Conservation (phyloP, 2,797 vertebrate genomes). For the Centropyge bicolor region DNA sequence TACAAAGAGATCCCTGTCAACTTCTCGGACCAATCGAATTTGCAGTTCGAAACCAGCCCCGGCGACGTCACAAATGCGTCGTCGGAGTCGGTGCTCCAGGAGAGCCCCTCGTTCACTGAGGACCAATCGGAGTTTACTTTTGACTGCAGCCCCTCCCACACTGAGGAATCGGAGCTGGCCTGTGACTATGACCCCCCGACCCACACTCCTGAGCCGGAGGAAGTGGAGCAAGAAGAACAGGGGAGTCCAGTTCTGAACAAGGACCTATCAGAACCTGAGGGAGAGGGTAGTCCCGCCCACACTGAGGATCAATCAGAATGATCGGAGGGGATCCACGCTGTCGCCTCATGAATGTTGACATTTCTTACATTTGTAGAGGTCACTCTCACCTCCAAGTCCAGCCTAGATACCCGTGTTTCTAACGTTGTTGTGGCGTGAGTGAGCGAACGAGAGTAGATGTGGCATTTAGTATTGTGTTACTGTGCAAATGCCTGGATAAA, state of each 20-base stretch:
- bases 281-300: conserved; percentile 76
- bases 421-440: conserved; percentile 54
- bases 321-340: conserved; percentile 60
- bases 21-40: conserved; percentile 78
- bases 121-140: conserved; percentile 83
- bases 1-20: conserved; percentile 82
- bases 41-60: conserved; percentile 73
- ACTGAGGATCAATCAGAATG: conserved; percentile 86
- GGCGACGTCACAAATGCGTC: conserved; percentile 52
- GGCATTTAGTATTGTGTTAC: conserved; percentile 25
- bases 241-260: conserved; percentile 53
- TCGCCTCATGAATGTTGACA: conserved; percentile 67
- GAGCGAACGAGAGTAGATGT: conserved; percentile 34
- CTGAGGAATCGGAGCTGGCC: conserved; percentile 82
- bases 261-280: conserved; percentile 73
- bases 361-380: conserved; percentile 73
- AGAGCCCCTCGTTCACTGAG: conserved; percentile 83
- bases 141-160: conserved; percentile 85
- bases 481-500: conserved; percentile 13
- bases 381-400: conserved; percentile 66
- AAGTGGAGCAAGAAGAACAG: conserved; percentile 65
- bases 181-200: conserved; percentile 80
- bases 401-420: conserved; percentile 69
- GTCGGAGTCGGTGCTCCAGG: conserved; percentile 77
- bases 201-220: conserved; percentile 71